Conservation (phyloP, 1,140 invertebrate genomes). For the Rhagoletis pomonella region DNA sequence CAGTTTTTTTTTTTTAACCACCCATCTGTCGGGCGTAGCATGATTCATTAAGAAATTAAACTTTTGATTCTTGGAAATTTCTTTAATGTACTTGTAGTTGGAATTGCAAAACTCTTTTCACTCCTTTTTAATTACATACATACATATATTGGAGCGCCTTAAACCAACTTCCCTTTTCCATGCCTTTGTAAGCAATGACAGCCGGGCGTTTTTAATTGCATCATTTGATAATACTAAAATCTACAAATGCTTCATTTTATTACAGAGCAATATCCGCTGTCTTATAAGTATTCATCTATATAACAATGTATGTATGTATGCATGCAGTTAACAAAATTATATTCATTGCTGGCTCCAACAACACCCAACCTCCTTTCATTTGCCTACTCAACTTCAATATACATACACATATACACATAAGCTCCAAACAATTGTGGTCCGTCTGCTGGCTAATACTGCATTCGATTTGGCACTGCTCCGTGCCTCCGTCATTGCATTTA, state of each 20-base stretch:
- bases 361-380: not conserved
- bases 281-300: not conserved
- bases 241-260: conserved; percentile 21
- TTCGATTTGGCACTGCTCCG: not conserved
- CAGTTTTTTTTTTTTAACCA: too few relatives aligned
- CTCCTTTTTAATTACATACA: not conserved
- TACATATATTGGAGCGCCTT: not conserved
- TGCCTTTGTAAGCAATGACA: conserved; percentile 5
- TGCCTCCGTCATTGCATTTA: conserved; percentile 11
- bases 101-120: not conserved
- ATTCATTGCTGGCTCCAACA: conserved; percentile 7
- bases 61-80: too few relatives aligned
- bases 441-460: conserved; percentile 8
- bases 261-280: not conserved
- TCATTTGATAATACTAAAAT: conserved; percentile 30
- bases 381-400: conserved; percentile 7
- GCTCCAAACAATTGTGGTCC: not conserved
- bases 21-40: too few relatives aligned
- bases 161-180: not conserved
- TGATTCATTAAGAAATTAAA: too few relatives aligned
- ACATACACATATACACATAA: too few relatives aligned
- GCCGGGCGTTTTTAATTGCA: not conserved
- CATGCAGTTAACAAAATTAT: conserved; percentile 3
- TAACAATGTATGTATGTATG: not conserved
- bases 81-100: too few relatives aligned